Evolutionary conservation across 1,140 invertebrate species (phyloP), one percentile per base, ranked within the genome.

Genomic region (Linepithema humile): DNA sequence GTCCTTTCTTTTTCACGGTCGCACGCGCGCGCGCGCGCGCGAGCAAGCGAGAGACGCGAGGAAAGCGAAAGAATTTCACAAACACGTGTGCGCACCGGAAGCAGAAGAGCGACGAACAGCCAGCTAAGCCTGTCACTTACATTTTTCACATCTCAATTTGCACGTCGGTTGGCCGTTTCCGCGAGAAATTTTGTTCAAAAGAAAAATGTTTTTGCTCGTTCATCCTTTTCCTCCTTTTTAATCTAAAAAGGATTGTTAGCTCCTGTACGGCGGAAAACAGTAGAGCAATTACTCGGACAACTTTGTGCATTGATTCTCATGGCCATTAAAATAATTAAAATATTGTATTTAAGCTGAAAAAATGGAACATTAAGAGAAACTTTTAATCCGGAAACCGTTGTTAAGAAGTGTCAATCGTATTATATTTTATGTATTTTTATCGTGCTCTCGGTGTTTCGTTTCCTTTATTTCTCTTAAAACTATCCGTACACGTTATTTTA

Each of bases 111-210:
- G 40, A 53, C 45, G 48, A 78, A 64, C 59, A 38, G 57, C 32
- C 23, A 2, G 48, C 75, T 78, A 55, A 78, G 23, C 48, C 62
- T 75, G 75, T 78, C 75, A 67, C 35, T 78, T 78, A 78, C 75
- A 78, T 69, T 78, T 78, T 78, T 78, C 75, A 80, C 48, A 17
- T 80, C 57, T 67, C 75, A 80, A 80, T 80, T 80, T 70, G 12
- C 29, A 70, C 17, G 26, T 43, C 17, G 53, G 29, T 23, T 15
- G 23, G 35, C 23, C 32, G 23, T 40, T 57, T 23, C 29, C 23
- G 26, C 55, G 12, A 45, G 40, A 48, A 78, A 69, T 53, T 78
- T 55, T 38, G 17, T 17, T 77, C 15, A 5, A 55, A 40, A 67
- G 48, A 55, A 29, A 53, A 67, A 48, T 40, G 17, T 20, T 32